Evolutionary conservation across 1,140 invertebrate species (phyloP).

Genomic region (Bombus pascuorum): DNA sequence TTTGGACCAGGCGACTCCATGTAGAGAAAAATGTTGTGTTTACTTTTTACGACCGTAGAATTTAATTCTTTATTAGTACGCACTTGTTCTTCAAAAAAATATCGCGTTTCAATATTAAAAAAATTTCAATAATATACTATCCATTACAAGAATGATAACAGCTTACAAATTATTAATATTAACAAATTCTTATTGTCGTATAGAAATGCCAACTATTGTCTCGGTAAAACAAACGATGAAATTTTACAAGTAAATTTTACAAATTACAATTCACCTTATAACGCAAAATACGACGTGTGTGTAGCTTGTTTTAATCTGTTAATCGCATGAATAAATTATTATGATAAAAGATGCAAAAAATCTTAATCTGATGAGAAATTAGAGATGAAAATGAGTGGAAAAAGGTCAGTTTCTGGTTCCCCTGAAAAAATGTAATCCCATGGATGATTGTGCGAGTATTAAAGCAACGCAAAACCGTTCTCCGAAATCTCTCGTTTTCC

Average conservation of each 20-base stretch:
- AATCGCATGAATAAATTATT: background rate
- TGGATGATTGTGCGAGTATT: background rate
- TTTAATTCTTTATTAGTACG: background rate
- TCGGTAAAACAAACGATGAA: too few relatives aligned
- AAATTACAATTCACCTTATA: background rate
- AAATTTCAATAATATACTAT: background rate
- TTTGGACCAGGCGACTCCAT: background rate
- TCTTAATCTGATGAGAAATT: background rate
- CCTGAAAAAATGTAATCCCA: background rate
- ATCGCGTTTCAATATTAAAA: too few relatives aligned
- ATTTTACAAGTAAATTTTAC: background rate
- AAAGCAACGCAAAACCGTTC: background rate
- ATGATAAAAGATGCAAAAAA: too few relatives aligned
- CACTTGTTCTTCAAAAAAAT: too few relatives aligned
- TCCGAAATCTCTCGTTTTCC: too few relatives aligned
- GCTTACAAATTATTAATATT: background rate
- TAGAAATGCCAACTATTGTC: background rate
- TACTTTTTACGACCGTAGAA: background rate
- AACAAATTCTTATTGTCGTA: background rate
- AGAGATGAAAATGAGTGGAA: background rate
- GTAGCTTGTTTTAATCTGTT: background rate
- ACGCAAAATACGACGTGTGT: background rate
- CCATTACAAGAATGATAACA: too few relatives aligned
- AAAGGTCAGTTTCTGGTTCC: background rate
- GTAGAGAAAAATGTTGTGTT: background rate